Percentiles rank a stretch among this genome's conserved stretches.
phyloP scores from a whole-genome alignment of 2,888 invertebrate species.

The Trachelus iudaicus region DNA sequence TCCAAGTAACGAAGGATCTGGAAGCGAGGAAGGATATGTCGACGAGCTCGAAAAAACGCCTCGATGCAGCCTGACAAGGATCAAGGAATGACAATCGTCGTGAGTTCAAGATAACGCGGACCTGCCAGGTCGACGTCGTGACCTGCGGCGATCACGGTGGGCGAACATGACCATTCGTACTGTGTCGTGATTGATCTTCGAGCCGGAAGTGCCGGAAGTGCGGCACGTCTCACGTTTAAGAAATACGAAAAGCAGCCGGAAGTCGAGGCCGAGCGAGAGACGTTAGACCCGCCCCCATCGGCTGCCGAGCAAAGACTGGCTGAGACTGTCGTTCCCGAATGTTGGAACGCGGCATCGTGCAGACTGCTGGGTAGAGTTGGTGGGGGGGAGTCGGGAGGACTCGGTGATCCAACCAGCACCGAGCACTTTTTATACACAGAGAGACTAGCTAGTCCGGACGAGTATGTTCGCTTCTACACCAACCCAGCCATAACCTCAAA shows the following conservation, averaged over 20 bases:
- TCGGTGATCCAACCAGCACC: neutral
- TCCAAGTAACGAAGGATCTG: neutral
- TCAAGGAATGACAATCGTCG: neutral
- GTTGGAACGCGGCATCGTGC: conserved; percentile 5
- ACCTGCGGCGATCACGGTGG: conserved; percentile 32
- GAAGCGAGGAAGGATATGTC: neutral
- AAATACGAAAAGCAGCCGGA: conserved; percentile 18
- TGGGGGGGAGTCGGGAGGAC: neutral
- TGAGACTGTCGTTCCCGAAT: conserved; percentile 7
- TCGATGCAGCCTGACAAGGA: neutral
- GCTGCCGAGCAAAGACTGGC: conserved; percentile 44
- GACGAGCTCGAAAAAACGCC: neutral
- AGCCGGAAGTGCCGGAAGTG: conserved; percentile 16
- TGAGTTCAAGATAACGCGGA: conserved; percentile 37
- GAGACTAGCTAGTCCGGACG: too few relatives aligned
- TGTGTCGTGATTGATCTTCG: neutral
- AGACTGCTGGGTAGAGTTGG: neutral
- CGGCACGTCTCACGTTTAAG: conserved; percentile 6
- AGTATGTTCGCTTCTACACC: neutral
- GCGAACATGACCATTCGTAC: conserved; percentile 3
- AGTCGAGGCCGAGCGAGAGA: conserved; percentile 30
- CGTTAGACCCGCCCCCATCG: conserved; percentile 38
- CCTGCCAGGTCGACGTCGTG: conserved; percentile 32
- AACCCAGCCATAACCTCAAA: neutral
- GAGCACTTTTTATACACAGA: neutral